phyloP scores from a whole-genome alignment of 2,113 vertebrate species.

The Tautogolabrus adspersus region DNA sequence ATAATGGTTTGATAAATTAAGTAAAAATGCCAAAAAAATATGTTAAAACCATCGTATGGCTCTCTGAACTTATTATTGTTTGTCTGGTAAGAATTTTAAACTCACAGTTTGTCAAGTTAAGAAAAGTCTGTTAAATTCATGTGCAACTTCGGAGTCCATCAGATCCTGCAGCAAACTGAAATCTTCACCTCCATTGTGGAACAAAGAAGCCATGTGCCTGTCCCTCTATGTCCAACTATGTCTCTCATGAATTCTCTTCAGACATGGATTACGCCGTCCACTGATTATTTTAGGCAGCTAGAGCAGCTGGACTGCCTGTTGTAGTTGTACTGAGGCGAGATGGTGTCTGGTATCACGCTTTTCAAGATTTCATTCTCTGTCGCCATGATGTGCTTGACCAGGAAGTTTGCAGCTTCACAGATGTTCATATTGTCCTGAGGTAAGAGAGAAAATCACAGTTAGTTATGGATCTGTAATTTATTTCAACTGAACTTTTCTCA shows the following conservation, averaged over 20 bases:
- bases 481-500: too few species aligned
- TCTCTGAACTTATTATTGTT: background rate
- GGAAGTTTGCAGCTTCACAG: conserved; percentile 92
- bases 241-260: background rate
- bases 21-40: background rate
- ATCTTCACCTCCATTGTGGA: conserved; percentile 12
- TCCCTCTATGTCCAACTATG: conserved; percentile 26
- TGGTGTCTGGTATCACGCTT: conserved; percentile 86
- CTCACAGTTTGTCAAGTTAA: background rate
- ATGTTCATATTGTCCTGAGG: conserved; percentile 95
- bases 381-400: conserved; percentile 97
- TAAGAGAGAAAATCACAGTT: background rate
- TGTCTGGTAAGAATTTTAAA: background rate
- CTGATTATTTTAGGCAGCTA: conserved; percentile 86
- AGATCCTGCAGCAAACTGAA: conserved; percentile 9
- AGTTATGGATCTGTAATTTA: background rate
- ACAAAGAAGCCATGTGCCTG: background rate
- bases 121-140: conserved; percentile 11
- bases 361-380: conserved; percentile 91
- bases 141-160: conserved; percentile 8
- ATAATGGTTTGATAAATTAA: background rate
- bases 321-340: conserved; percentile 89
- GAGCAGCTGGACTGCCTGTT: conserved; percentile 87
- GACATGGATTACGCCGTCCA: background rate
- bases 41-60: conserved; percentile 10